Base-by-base conservation (phyloP, 2,113 vertebrate species). In the Tinamus guttatus region DNA sequence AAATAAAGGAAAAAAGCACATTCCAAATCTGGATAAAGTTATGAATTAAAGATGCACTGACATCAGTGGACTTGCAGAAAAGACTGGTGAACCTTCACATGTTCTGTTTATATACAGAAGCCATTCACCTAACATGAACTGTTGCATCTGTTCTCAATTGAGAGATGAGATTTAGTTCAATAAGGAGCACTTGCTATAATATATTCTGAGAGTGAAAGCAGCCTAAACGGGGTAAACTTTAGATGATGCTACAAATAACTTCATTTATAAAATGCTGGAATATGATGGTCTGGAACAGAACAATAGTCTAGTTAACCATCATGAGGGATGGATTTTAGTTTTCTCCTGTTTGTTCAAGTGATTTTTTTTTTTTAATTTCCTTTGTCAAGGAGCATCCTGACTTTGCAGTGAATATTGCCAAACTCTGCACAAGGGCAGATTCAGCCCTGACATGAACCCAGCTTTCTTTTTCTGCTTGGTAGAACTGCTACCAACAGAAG, bases 191-290 rank as follows among this genome's bases (percentile, higher is more conserved):
- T 67, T 30, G 24, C 24, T 84, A 21, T 56, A 77, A 85, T 91
- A 27, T 67, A 80, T 87, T 86, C 47, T 73, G 58, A 75, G 71
- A 87, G 51, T 71, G 25, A 71, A 93, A 81, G 19, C 40, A 76
- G 16, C 41, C 67, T 63, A 77, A 94, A 70, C 18, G 40, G 15
- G 63, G 38, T 73, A 34, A 47, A 47, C 14, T 67, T 88, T 15
- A 96, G 81, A 74, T 94, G 78, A 89, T 81, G 43, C 69, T 89
- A 77, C 7, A 69, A 82, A 94, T 77, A 76, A 60, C 36, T 36
- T 88, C 43, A 81, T 95, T 90, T 95, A 60, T 82, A 89, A 85
- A 81, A 54, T 87, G 34, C 20, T 67, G 70, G n/a, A 38, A 41
- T 81, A 56, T 27, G 17, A 92, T 58, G 20, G 32, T 16, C 36